Evolutionary conservation across 1,140 invertebrate species (phyloP), one percentile per base, ranked within the genome.

Genomic region (Lepidotrigona ventralis): DNA sequence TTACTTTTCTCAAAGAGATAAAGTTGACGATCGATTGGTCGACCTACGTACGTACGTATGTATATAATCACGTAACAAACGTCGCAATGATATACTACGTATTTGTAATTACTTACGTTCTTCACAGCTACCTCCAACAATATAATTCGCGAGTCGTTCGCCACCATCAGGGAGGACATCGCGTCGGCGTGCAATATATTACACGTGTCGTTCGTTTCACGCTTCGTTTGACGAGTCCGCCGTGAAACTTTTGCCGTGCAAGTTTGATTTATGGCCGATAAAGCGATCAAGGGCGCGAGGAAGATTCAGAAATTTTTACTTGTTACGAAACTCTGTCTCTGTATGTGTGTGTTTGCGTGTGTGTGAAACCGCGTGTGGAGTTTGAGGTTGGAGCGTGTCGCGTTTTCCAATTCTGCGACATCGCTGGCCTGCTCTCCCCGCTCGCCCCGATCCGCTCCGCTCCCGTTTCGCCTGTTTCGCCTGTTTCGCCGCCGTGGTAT

Each of bases 101-200:
- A 14, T 26, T 33, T 21, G 17, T 53, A 69, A 46, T 66, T 26
- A 80, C 83, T 90, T 66, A 93, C 92, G 39, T 92, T 93, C 68
- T 92, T 74, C 12, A 92, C 85, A 0, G 78, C 85, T 15, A 93
- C 15, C 66, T 93, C 92, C 23, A 93, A 26, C 91, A 93, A 90
- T 84, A 93, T 92, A 12, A 93, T 79, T n/a, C 87, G 81, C 12
- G 85, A 87, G 68, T 92, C 87, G 12, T 91, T 88, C 1, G 86
- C 78, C 15, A 91, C 75, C 29, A 92, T 90, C 33, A 92, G 66
- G 11, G 86, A 88, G 15, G 87, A 81, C 87, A 88, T 88, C 51
- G 29, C 39, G 51, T 1, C 21, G 2, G 12, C 46, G 51, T 46
- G 21, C 29, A 69, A 69, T 78, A 14, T 77, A 39, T 77, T 56